phyloP scores from a whole-genome alignment of 2,797 vertebrate species.

The Myotis daubentonii region DNA sequence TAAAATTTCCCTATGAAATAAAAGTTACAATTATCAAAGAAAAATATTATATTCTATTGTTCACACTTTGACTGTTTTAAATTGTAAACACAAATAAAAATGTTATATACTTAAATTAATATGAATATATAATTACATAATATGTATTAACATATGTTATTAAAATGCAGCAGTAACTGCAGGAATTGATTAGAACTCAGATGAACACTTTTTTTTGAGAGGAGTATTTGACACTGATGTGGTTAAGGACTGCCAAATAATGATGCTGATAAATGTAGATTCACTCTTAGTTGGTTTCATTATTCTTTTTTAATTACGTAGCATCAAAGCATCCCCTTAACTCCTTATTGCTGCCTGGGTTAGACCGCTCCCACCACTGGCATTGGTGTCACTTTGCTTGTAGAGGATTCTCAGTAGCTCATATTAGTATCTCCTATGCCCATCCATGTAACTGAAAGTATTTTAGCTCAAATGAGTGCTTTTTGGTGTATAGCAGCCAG shows the following conservation, averaged over 20 bases:
- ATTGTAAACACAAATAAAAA: not conserved
- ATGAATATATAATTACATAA: not conserved
- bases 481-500: not conserved
- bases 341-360: not conserved
- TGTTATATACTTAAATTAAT: not conserved
- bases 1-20: not conserved
- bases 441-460: not conserved
- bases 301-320: not conserved
- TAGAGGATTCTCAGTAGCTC: not conserved
- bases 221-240: not conserved
- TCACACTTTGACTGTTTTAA: not conserved
- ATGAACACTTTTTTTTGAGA: not conserved
- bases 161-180: not conserved
- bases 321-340: not conserved
- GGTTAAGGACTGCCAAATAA: not conserved
- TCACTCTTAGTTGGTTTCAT: not conserved
- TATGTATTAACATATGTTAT: not conserved
- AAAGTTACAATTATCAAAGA: not conserved
- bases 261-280: not conserved
- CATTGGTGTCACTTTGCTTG: not conserved
- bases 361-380: not conserved
- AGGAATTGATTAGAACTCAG: conserved; percentile 26
- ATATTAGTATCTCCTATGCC: not conserved
- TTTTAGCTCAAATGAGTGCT: not conserved
- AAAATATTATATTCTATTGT: not conserved